A percentile compares a stretch with the other conserved stretches of the same genome.
Evolutionary conservation across 2,888 invertebrate species (phyloP).

Genomic region (Nymphalis c-album): DNA sequence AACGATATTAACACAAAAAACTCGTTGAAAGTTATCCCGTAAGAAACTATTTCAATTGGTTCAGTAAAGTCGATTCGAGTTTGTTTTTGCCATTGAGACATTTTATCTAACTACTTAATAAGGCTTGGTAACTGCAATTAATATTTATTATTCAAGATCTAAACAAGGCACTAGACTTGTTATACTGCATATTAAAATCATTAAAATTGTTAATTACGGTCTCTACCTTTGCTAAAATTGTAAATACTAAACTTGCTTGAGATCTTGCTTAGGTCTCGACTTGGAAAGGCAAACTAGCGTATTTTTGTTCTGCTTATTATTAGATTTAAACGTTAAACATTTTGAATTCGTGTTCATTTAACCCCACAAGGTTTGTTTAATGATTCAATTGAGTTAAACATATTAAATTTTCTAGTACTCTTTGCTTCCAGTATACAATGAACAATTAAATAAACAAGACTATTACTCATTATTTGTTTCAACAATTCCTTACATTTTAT

Average conservation of each 20-base stretch:
- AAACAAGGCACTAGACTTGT: conserved; percentile 30
- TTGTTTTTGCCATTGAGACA: conserved; percentile 28
- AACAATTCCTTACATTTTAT: conserved; percentile 46
- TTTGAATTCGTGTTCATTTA: not conserved
- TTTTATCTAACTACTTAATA: conserved; percentile 32
- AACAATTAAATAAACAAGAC: conserved; percentile 51
- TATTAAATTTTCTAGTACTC: conserved; percentile 57
- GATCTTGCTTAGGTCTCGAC: conserved; percentile 1
- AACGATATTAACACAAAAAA: conserved; percentile 21
- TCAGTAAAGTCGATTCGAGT: conserved; percentile 20
- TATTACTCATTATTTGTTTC: conserved; percentile 52
- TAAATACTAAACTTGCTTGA: conserved; percentile 29
- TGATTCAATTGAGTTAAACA: not conserved
- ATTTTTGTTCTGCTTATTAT: conserved; percentile 38
- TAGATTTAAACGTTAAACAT: not conserved
- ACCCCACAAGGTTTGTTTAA: not conserved
- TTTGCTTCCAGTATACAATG: conserved; percentile 68
- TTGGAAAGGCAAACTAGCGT: conserved; percentile 36
- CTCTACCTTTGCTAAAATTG: conserved; percentile 38
- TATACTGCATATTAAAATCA: conserved; percentile 36
- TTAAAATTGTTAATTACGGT: conserved; percentile 31
- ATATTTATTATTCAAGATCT: conserved; percentile 37
- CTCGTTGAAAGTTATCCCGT: conserved; percentile 15
- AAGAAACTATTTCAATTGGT: conserved; percentile 17
- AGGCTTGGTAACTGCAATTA: conserved; percentile 32